These are phyloP conservation scores for Stegostoma tigrinum DNA, from an alignment of 2,113 vertebrate species.

Conservation along the genomic window DNA sequence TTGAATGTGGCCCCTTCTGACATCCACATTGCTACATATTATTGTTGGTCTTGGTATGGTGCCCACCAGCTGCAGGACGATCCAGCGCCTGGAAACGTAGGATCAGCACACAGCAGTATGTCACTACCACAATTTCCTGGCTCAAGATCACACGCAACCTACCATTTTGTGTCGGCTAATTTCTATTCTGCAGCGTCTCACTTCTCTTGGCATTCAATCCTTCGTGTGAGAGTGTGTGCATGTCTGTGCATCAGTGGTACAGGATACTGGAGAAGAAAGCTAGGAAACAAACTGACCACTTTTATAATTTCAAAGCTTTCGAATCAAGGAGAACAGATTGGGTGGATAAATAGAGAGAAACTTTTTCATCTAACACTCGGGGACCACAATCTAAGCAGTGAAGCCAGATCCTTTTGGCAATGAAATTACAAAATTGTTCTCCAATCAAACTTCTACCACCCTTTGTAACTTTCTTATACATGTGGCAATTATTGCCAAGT, in stretches of 20 bases:
- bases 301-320: neutral
- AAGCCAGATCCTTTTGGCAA: neutral
- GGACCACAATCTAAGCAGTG: neutral
- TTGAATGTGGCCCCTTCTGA: neutral
- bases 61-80: neutral
- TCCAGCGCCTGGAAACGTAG: neutral
- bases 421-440: neutral
- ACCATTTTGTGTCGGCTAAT: neutral
- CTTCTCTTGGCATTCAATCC: neutral
- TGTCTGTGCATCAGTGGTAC: neutral
- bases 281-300: neutral
- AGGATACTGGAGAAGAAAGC: no score
- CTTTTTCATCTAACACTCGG: neutral
- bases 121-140: neutral
- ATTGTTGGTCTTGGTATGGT: constrained; percentile 1
- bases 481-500: neutral
- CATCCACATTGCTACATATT: no score
- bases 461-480: neutral
- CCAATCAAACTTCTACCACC: neutral
- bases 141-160: neutral
- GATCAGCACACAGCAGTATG: neutral
- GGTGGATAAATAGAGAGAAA: neutral
- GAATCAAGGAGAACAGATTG: neutral
- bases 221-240: neutral
- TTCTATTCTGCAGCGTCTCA: neutral